These are phyloP conservation scores for Uloborus plumipes DNA, from an alignment of 2,888 invertebrate genomes.

Conservation along the genomic window DNA sequence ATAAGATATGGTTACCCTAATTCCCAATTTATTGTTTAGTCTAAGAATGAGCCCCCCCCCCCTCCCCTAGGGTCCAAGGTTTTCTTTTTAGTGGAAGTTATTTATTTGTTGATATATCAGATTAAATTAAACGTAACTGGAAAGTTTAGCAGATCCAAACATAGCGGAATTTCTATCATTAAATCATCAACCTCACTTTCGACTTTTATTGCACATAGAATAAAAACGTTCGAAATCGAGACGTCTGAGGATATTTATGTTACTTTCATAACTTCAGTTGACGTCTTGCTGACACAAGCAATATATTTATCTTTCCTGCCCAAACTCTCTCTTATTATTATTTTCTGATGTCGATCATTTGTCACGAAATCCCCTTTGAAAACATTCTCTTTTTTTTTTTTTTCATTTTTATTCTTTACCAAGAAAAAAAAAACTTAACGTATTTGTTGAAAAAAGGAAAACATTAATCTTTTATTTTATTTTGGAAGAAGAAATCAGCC, in stretches of 20 bases:
- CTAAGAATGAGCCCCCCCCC: no score
- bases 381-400: slow-evolving; percentile 41
- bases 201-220: no score
- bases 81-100: no score
- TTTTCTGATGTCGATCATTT: slow-evolving; percentile 59
- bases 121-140: no score
- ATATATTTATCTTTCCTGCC: slow-evolving; percentile 38
- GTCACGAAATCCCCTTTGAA: slow-evolving; percentile 50
- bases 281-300: slow-evolving; percentile 30
- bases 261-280: slow-evolving; percentile 17
- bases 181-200: no score
- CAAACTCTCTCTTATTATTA: slow-evolving; percentile 39
- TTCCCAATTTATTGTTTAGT: no score
- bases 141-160: no score
- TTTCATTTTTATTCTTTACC: not conserved
- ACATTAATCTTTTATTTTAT: slow-evolving; percentile 56
- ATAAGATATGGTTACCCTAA: no score
- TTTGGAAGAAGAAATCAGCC: slow-evolving; percentile 17
- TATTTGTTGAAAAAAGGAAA: slow-evolving; percentile 18
- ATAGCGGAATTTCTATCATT: no score
- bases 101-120: no score
- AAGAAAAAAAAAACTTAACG: not conserved
- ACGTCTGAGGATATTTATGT: slow-evolving; percentile 52
- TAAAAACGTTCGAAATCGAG: slow-evolving; percentile 23
- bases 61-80: no score